Conservation (phyloP, 2,797 vertebrate genomes). For the Limnodromus scolopaceus region DNA sequence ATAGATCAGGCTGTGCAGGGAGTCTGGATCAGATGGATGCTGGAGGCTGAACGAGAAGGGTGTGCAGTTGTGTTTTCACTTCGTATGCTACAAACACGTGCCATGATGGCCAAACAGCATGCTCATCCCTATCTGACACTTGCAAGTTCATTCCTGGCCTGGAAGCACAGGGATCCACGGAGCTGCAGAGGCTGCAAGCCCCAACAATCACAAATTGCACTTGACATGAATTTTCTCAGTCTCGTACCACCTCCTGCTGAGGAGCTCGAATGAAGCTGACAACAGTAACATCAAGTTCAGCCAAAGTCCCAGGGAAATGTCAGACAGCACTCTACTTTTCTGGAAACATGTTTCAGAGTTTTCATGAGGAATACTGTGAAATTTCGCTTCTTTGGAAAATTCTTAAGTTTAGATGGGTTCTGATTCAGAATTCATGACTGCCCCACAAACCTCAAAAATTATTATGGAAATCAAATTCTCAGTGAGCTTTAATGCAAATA, state of each 20-base stretch:
- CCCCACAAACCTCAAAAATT: not conserved
- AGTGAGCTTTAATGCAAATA: not conserved
- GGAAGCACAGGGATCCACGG: not conserved
- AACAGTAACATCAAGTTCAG: not conserved
- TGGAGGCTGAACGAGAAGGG: not conserved
- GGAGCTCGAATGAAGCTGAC: not conserved
- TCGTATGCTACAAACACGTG: rapidly evolving
- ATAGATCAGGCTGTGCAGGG: not conserved
- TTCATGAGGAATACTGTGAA: not conserved
- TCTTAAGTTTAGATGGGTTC: not conserved
- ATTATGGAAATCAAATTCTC: not conserved
- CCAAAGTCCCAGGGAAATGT: not conserved
- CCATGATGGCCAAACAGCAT: not conserved
- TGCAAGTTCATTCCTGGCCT: not conserved
- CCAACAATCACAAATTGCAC: not conserved
- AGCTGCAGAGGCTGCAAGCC: not conserved
- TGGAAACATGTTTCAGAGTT: not conserved
- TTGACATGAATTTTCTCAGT: not conserved
- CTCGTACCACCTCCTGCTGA: rapidly evolving
- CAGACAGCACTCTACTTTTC: not conserved
- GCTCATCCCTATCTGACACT: not conserved
- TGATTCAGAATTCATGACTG: not conserved
- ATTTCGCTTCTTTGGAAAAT: not conserved
- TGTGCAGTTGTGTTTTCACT: not conserved
- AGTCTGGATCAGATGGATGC: not conserved